A percentile compares a stretch with the other conserved stretches of the same genome.
Evolutionary conservation across 2,113 vertebrate species (phyloP).

Genomic region (Carlito syrichta): DNA sequence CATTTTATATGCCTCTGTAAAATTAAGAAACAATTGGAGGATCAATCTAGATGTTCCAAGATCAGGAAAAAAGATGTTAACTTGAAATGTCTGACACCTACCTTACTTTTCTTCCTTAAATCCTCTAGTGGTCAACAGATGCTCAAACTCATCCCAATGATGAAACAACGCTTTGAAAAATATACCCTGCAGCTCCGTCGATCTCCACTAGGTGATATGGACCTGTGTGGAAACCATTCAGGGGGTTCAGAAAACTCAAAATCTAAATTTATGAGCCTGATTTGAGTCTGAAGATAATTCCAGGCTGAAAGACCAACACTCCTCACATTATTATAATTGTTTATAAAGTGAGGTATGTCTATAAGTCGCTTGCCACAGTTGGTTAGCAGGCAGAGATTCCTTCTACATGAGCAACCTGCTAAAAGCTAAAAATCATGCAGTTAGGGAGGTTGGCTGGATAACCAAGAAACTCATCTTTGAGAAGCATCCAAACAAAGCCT

Average conservation of each 20-base stretch:
- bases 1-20: slow-evolving; percentile 30
- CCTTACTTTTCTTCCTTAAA: neutral
- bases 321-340: neutral
- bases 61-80: neutral
- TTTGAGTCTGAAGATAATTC: neutral
- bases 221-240: neutral
- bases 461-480: neutral
- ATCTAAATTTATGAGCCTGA: neutral
- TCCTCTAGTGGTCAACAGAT: neutral
- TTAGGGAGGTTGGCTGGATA: too few relatives aligned
- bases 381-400: neutral
- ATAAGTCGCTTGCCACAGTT: neutral
- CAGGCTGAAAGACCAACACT: neutral
- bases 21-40: slow-evolving; percentile 20
- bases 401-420: neutral
- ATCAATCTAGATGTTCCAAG: slow-evolving; percentile 6
- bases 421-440: neutral
- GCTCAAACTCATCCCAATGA: neutral
- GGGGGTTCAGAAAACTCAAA: neutral
- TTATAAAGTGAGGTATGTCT: neutral
- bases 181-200: neutral
- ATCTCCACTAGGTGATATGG: neutral
- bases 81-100: neutral
- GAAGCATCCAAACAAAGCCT: neutral
- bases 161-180: neutral